Conservation (phyloP, 2,797 vertebrate species). For the Sparus aurata region DNA sequence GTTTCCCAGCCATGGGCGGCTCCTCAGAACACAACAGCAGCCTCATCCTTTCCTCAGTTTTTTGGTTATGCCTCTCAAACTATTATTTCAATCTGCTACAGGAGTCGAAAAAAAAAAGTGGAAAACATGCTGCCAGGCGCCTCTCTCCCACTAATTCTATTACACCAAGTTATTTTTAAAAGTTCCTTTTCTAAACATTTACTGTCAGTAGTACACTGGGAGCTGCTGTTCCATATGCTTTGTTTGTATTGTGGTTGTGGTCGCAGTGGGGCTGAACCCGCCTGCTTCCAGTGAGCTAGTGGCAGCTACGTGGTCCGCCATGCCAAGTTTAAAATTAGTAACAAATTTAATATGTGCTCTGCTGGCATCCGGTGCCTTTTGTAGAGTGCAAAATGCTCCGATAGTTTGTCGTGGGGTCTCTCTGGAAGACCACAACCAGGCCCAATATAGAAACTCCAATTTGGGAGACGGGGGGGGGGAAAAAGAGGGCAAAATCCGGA, state of each 20-base stretch:
- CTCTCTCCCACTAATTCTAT: slow-evolving; percentile 83
- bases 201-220: slow-evolving; percentile 82
- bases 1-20: slow-evolving; percentile 34
- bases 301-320: slow-evolving; percentile 86
- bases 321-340: slow-evolving; percentile 95
- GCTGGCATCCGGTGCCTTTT: slow-evolving; percentile 87
- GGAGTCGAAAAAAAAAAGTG: slow-evolving; percentile 54
- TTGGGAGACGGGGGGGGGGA: slow-evolving; percentile 66
- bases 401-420: slow-evolving; percentile 89
- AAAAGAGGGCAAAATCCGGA: slow-evolving; percentile 73
- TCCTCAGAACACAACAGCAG: slow-evolving; percentile 53
- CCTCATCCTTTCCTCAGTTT: slow-evolving; percentile 43
- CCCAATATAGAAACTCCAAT: slow-evolving; percentile 87
- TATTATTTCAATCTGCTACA: slow-evolving; percentile 66
- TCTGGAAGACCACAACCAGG: slow-evolving; percentile 89
- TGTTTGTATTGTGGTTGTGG: slow-evolving; percentile 92
- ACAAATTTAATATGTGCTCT: slow-evolving; percentile 93
- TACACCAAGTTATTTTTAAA: slow-evolving; percentile 85
- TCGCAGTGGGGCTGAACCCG: slow-evolving; percentile 84
- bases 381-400: slow-evolving; percentile 88
- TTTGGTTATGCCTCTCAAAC: slow-evolving; percentile 61
- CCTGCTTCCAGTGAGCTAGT: slow-evolving; percentile 85
- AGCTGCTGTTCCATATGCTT: slow-evolving; percentile 88
- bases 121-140: slow-evolving; percentile 71
- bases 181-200: slow-evolving; percentile 87